Base-by-base conservation (phyloP, 2,888 invertebrate species). In the Lasioglossum oenotherae region DNA sequence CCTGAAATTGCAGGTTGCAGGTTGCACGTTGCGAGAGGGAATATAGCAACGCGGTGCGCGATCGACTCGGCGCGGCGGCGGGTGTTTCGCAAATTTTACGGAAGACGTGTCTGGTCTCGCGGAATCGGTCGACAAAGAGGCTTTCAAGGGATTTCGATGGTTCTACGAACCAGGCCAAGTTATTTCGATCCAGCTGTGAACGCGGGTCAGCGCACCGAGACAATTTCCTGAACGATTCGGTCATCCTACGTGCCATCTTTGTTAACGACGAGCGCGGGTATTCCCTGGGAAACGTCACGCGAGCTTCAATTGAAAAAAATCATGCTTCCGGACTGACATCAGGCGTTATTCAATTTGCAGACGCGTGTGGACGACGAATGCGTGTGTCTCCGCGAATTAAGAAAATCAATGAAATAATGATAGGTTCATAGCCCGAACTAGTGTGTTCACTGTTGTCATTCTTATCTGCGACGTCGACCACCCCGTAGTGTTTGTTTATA, bases 191-290 rank as follows among this genome's bases (percentile, higher is more conserved):
- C 78, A 73, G 77, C 84, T 86, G 80, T 75, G 64, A 86, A 76
- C 83, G 84, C 88, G 88, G 92, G 92, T 93, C 92, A 92, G 90
- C 89, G 92, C 92, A 92, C 91, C 89, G 88, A 91, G 92, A 92
- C 90, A 88, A 92, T 92, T 93, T 92, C 85, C 87, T 80, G 79
- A 88, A 87, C 86, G 82, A 87, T 85, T 76, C 53, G 78, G 81
- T 80, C 75, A 57, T 86, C 71, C 84, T 78, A 71, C 78, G 67
- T 4, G 41, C 60, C 49, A 57, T 57, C 78, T 69, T 75, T 41
- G 78, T 83, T 82, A 49, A 83, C 72, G 44, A 77, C n/a, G 31
- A 27, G 41, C 78, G 49, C 31, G 31, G 64, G 31, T 31, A 31
- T 19, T 31, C 64, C 64, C 31, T n/a, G 64, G 64, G 31, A 64